Base-by-base conservation (phyloP, 2,113 vertebrate species). In the Peucedramus taeniatus region DNA sequence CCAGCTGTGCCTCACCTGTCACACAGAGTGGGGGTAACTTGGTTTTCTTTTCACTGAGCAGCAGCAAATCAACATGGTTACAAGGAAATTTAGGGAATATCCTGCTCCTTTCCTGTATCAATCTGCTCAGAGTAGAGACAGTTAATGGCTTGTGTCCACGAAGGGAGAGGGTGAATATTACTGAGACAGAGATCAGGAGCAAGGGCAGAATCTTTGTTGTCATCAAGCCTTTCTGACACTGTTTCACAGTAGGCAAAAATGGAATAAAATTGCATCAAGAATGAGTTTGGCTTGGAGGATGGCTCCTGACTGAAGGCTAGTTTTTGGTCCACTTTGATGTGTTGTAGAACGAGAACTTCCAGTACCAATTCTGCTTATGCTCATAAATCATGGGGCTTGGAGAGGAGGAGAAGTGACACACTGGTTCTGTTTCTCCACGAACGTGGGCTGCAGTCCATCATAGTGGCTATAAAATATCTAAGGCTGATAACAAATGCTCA, bases 311-410 rank as follows among this genome's bases (percentile, higher is more conserved):
- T 94, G 85, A 96, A 78, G 96, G 94, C 90, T 88, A 94, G 68
- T 81, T 96, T 93, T 96, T 76, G 85, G 96, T 93, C 96, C 93
- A 96, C 94, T 96, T 97, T 96, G 94, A 95, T 94, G 90, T 96
- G 94, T 84, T 94, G 95, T 95, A 96, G 96, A 93, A 96, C 96
- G 82, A 94, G 96, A 96, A 92, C 79, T 94, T 94, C 92, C 94
- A 95, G 94, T 96, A 92, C 51, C 15, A 31, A 10, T 96, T 84
- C 80, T 96, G 83, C 93, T 96, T 94, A 83, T 64, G 86, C 69
- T 83, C 68, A 57, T 84, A 84, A 92, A 89, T 23, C 16, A 1
- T 5, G 80, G 76, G 90, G 77, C 30, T 35, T 93, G 77, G 83
- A 70, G 86, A 61, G 87, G 53, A 75, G 59, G 37, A 59, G 47